These are phyloP conservation scores for Sminthurinus aureus DNA, from an alignment of 2,888 invertebrate species.

Conservation along the genomic window DNA sequence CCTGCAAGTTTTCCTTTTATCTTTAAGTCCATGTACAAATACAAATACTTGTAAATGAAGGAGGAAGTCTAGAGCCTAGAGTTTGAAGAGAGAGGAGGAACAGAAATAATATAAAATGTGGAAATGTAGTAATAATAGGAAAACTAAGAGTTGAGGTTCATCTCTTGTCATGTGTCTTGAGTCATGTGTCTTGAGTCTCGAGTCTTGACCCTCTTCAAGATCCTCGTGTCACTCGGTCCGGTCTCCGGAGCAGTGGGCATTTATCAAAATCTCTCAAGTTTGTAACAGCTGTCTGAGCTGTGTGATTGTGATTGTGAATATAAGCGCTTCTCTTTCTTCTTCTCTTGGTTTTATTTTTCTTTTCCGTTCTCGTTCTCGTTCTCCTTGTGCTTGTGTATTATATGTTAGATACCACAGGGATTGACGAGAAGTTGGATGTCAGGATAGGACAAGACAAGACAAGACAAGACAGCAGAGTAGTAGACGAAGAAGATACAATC, in stretches of 20 bases:
- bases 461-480: conserved; percentile 21
- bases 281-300: conserved; percentile 26
- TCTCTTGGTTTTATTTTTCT: neutral
- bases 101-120: neutral
- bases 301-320: neutral
- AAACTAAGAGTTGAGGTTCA: conserved; percentile 9
- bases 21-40: neutral
- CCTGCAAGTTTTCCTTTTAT: no score
- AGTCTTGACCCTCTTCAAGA: conserved; percentile 39
- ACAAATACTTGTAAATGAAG: neutral
- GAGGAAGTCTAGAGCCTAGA: neutral
- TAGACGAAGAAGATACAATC: neutral
- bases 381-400: neutral
- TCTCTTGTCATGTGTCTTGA: conserved; percentile 40
- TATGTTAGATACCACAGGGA: conserved; percentile 28
- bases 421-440: conserved; percentile 37
- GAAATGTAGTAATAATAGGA: neutral
- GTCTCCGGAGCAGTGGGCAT: conserved; percentile 27
- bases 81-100: neutral
- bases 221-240: conserved; percentile 29
- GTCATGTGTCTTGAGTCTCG: conserved; percentile 17
- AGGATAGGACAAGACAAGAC: conserved; percentile 29
- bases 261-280: conserved; percentile 37
- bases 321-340: neutral
- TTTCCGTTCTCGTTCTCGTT: neutral